Base-by-base conservation (phyloP, 2,113 vertebrate genomes). In the Prinia subflava region DNA sequence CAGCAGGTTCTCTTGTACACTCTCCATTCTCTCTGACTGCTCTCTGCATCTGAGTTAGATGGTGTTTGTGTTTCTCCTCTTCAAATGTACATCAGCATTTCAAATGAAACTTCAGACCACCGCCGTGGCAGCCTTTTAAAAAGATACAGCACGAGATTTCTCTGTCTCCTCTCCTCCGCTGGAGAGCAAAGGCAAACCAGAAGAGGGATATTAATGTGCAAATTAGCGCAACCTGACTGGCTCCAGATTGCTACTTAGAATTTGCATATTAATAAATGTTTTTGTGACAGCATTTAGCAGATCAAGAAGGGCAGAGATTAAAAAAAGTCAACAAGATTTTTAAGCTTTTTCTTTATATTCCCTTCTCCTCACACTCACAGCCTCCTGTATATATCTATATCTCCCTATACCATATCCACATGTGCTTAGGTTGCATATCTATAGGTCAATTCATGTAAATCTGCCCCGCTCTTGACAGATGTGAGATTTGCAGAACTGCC, bases 181-280 rank as follows among this genome's bases (percentile, higher is more conserved):
- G 73, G 80, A 95, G 87, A 96, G 96, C 92, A 97, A 96, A 97
- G 92, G 91, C 97, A 95, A 82, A 96, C 94, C 96, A 97, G 97
- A 98, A 97, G 97, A 98, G 97, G 97, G 97, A 98, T 98, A 98
- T 98, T 98, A 98, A 98, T 98, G 98, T 98, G 98, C 98, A 98
- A 98, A 98, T 98, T 98, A 98, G 97, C 90, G 56, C 97, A 98
- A 98, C 98, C 97, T 98, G 97, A 98, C 98, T 98, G 97, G 95
- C 95, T 98, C 98, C 98, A 98, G 98, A 98, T 98, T 98, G 98
- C 98, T 97, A 97, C 97, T 97, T 98, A 97, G 95, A 97, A 98
- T 98, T 98, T 98, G 98, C 98, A 98, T 98, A 98, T 98, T 98
- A 98, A 98, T 98, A 98, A 98, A 98, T 98, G 97, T 97, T 98